Base-by-base conservation (phyloP, 2,888 invertebrate species). In the Operophtera brumata region DNA sequence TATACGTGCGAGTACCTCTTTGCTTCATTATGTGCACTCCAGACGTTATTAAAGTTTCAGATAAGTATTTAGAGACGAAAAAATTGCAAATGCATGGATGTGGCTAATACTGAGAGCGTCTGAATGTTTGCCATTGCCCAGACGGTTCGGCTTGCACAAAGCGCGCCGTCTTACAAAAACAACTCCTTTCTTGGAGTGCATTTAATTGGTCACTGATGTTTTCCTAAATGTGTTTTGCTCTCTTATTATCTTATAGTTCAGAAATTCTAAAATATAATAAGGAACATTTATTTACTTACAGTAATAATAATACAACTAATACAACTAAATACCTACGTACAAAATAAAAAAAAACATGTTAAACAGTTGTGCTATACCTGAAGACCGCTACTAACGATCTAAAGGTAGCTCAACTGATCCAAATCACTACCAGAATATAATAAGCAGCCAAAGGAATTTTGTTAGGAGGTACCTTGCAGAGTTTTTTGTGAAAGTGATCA, bases 81-180 rank as follows among this genome's bases (percentile, higher is more conserved):
- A 77, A 75, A 71, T 73, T 69, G 67, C 71, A 76, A 80, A 73
- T 72, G 71, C 77, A 77, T 72, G 71, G 20, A 2, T 20, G 20
- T 20, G 20, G 69, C 73, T 73, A 70, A 71, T 77, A 68, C 71
- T 73, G 64, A 69, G 71, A 71, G 68, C 72, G 67, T 70, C 65
- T 69, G 70, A 78, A 85, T 82, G 75, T 78, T 80, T 80, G 75
- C 68, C 77, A 77, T 81, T 66, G 73, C 66, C 75, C 64, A 75
- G 78, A 77, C 77, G 71, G 70, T 78, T 80, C 85, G 83, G 84
- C 75, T 67, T 62, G 61, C 70, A 80, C 84, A 86, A 86, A 86
- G 85, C 75, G 72, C 66, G 71, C 70, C 64, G 66, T 57, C 66
- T 62, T 57, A 69, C 80, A 86, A 86, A 86, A 87, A 86, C 77